Base-by-base conservation (phyloP, 2,797 vertebrate genomes). In the Pseudopleuronectes americanus region DNA sequence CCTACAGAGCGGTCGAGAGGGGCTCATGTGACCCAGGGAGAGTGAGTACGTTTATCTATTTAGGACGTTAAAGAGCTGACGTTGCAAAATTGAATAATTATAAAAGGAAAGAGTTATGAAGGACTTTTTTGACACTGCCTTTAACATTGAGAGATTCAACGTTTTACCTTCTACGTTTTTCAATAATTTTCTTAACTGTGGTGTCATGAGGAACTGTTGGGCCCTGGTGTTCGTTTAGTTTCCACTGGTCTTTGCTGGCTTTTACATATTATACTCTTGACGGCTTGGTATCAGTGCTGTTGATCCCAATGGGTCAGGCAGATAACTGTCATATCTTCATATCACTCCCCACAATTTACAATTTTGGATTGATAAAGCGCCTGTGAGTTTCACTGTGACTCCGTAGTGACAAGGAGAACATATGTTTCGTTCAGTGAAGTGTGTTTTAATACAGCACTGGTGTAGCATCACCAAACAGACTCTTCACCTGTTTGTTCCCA, bases 1-100 rank as follows among this genome's bases (percentile, higher is more conserved):
- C 92, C 73, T 93, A 93, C 51, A 87, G 95, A 78, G 94, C 94
- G 81, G 95, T 94, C 84, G 95, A 95, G 79, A 90, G 94, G 82
- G 81, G 92, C 94, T 70, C 91, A 92, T 43, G 92, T 93, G 38
- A 94, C 92, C 2, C 3, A 92, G 93, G 24, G 94, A 93, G 84
- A 92, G 92, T 58, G 23, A 58, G 72, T 55, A 10, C 28, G 17
- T 33, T 62, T 0, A 49, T 64, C 63, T 23, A 45, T 19, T 28
- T 2, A 16, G 16, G 16, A 47, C 17, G 19, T 56, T 59, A 48
- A 45, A 23, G 16, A 58, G 21, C 48, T 38, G 51, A 21, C 52
- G 48, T 57, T 19, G 31, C 28, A 64, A 48, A 45, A 13, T 3
- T 0, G 4, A 1, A 45, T 13, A 26, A 47, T 4, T 36, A 8